Conservation (phyloP, 2,113 vertebrate genomes). For the Mastomys natalensis region DNA sequence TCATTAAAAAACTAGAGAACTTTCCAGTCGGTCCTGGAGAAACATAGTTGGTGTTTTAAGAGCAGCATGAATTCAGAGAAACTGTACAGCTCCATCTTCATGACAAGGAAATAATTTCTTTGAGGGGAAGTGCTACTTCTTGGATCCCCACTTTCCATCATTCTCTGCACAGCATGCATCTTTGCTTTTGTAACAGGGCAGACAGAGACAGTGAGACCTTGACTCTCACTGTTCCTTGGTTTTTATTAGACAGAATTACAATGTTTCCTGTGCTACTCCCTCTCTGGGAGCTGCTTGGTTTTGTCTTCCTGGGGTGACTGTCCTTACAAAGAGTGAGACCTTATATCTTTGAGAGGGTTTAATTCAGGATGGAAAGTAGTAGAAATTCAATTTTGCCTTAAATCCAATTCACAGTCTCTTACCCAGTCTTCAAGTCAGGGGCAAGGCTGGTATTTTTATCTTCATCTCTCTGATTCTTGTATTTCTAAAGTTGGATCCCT, state of each 20-base stretch:
- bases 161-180: neutral
- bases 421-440: neutral
- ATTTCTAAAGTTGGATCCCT: slow-evolving; percentile 60
- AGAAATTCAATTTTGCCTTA: slow-evolving; percentile 49
- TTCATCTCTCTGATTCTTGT: slow-evolving; percentile 41
- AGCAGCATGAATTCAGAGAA: neutral
- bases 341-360: neutral
- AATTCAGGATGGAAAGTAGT: slow-evolving; percentile 31
- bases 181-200: neutral
- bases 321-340: neutral
- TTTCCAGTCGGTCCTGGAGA: neutral
- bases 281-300: neutral
- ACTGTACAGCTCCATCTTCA: neutral
- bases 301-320: neutral
- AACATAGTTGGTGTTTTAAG: neutral
- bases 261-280: neutral
- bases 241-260: neutral
- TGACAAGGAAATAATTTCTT: neutral
- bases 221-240: neutral
- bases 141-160: neutral
- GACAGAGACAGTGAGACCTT: neutral
- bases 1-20: neutral
- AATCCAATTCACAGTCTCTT: slow-evolving; percentile 27
- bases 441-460: slow-evolving; percentile 64
- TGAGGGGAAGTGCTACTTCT: neutral